Base-by-base conservation (phyloP, 1,140 invertebrate species). In the Euura saliciscinereae region DNA sequence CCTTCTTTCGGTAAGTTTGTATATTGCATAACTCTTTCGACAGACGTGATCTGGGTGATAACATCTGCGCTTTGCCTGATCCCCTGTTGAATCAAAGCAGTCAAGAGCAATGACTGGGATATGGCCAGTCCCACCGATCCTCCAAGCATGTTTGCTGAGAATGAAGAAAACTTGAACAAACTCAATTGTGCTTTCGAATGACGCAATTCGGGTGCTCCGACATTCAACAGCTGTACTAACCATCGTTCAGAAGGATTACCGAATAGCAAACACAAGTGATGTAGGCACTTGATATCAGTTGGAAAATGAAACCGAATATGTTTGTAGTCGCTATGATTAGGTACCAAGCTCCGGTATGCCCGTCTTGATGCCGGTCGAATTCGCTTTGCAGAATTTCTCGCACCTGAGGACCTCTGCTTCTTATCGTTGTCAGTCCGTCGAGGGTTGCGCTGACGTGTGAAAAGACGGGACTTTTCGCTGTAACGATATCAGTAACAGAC, bases 41-140 rank as follows among this genome's bases (percentile, higher is more conserved):
- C 94, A n/a, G 91, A 95, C 2, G 94, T 96, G 94, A 97, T 96
- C 83, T 97, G 92, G 79, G 94, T 95, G 78, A 95, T 93, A 3
- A 94, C 83, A 80, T 95, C 93, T 0, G 96, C 94, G 10, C 94
- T 95, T 78, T 98, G 96, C 71, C 96, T 85, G 86, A 91, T 94
- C 4, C 94, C 95, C 91, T 94, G 96, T 84, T 97, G 95, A 73
- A 96, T 93, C 90, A 95, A 93, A n/a, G 94, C 94, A 28, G 94
- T 94, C 46, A 97, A 82, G 4, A 92, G 91, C 73, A 97, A 91
- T 28, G 93, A 93, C 77, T 96, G 95, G 2, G 94, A 94, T 65
- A 97, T 91, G 2, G 94, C 94, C 64, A 98, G 79, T 8, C 96
- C 96, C 5, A 97, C 94, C 73, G 93, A 90, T 8, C 91, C 92